A percentile compares a stretch with the other conserved stretches of the same genome.
Evolutionary conservation across 2,797 vertebrate genomes (phyloP).

Genomic region (Heterohyrax brucei): DNA sequence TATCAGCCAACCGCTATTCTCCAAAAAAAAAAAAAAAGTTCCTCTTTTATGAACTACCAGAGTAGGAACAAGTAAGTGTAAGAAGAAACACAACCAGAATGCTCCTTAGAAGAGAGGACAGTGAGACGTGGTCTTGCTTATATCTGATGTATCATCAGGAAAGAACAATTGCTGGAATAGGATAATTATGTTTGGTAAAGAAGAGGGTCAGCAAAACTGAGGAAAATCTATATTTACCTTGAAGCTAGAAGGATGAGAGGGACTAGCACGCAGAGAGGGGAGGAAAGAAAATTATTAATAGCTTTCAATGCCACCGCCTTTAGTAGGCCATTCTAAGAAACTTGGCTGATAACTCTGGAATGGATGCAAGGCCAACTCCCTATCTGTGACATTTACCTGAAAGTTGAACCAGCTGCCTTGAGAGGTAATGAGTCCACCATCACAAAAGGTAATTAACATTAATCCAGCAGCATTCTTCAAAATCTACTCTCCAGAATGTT

Average conservation of each 20-base stretch:
- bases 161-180: too few relatives aligned
- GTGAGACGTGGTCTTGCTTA: too few relatives aligned
- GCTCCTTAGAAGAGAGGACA: too few relatives aligned
- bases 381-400: background rate
- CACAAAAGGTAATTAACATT: slow-evolving; percentile 7
- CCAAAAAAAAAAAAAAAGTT: slow-evolving; percentile 1
- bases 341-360: slow-evolving; percentile 10
- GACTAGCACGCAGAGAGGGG: background rate
- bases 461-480: slow-evolving; percentile 44
- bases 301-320: background rate
- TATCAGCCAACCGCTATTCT: background rate
- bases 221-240: too few relatives aligned
- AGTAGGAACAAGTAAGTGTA: too few relatives aligned
- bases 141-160: too few relatives aligned
- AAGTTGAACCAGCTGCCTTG: slow-evolving; percentile 41
- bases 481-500: slow-evolving; percentile 21
- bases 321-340: background rate
- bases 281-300: background rate
- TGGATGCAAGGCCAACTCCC: background rate
- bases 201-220: too few relatives aligned
- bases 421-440: background rate
- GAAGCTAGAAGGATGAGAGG: slow-evolving; percentile 41
- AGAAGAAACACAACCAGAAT: too few relatives aligned
- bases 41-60: background rate
- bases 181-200: too few relatives aligned